phyloP scores from a whole-genome alignment of 2,113 vertebrate species.

The Sylvia atricapilla region DNA sequence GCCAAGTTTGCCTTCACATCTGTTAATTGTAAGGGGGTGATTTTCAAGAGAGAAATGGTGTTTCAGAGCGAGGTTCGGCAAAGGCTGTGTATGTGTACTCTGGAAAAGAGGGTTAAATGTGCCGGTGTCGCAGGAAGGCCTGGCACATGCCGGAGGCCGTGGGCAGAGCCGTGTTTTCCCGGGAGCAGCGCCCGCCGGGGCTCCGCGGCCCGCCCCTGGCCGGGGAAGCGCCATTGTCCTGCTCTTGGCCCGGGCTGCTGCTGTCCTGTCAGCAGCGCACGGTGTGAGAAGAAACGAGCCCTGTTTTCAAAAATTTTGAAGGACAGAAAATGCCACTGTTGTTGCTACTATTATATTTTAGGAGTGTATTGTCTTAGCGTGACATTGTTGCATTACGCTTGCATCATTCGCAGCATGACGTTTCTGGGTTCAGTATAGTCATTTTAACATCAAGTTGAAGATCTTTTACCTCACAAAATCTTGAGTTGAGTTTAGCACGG shows the following conservation, averaged over 20 bases:
- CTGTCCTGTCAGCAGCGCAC: background rate
- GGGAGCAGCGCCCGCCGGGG: background rate
- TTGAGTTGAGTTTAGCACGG: background rate
- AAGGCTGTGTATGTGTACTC: background rate
- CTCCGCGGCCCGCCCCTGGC: accelerated
- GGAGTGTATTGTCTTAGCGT: background rate
- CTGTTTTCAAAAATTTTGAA: background rate
- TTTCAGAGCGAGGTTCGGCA: background rate
- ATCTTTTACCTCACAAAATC: background rate
- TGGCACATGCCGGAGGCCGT: background rate
- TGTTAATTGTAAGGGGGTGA: slow-evolving; percentile 6
- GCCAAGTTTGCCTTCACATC: background rate
- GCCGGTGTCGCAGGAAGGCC: background rate
- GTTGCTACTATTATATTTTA: background rate
- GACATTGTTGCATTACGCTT: background rate
- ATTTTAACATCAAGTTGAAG: background rate
- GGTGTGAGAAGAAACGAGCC: background rate
- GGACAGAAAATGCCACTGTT: background rate
- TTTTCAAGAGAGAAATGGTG: background rate
- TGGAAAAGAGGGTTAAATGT: background rate
- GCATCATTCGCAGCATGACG: background rate
- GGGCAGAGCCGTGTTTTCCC: accelerated
- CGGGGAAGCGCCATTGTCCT: accelerated
- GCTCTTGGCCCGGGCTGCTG: accelerated
- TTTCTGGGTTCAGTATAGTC: background rate